Evolutionary conservation across 2,888 invertebrate genomes (phyloP).

Genomic region (Actias luna): DNA sequence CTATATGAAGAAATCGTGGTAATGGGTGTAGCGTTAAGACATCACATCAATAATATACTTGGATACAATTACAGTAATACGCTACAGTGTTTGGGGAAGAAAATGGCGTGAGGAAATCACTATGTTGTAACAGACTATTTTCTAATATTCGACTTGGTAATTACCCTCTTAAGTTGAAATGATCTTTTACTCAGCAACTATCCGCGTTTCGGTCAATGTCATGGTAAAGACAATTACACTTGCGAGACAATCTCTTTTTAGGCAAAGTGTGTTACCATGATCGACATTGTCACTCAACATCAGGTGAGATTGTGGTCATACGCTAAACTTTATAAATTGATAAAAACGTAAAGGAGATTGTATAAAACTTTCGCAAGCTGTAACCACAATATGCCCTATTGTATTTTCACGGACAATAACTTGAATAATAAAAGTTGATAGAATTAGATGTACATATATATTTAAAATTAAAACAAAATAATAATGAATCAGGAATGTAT

Average conservation of each 20-base stretch:
- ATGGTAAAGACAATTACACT: too few species aligned
- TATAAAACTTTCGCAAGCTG: not conserved
- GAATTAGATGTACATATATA: not conserved
- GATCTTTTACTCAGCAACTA: too few species aligned
- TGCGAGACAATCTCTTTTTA: not conserved
- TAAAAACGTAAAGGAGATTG: not conserved
- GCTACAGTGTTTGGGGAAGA: too few species aligned
- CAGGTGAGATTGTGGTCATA: not conserved
- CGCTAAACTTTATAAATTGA: not conserved
- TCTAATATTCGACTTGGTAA: too few species aligned
- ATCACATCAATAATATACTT: too few species aligned
- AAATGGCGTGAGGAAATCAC: too few species aligned
- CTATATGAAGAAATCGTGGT: too few species aligned
- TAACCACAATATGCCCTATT: not conserved
- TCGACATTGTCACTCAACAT: not conserved
- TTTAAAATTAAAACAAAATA: not conserved
- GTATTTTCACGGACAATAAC: not conserved
- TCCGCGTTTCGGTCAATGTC: too few species aligned
- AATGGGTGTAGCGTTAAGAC: too few species aligned
- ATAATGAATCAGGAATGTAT: not conserved
- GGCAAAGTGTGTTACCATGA: not conserved
- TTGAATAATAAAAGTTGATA: not conserved
- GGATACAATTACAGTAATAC: too few species aligned
- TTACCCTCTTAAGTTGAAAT: too few species aligned
- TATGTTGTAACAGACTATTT: too few species aligned